Evolutionary conservation across 2,113 vertebrate species (phyloP), one percentile per base, ranked within the genome.

Genomic region (Promerops cafer): DNA sequence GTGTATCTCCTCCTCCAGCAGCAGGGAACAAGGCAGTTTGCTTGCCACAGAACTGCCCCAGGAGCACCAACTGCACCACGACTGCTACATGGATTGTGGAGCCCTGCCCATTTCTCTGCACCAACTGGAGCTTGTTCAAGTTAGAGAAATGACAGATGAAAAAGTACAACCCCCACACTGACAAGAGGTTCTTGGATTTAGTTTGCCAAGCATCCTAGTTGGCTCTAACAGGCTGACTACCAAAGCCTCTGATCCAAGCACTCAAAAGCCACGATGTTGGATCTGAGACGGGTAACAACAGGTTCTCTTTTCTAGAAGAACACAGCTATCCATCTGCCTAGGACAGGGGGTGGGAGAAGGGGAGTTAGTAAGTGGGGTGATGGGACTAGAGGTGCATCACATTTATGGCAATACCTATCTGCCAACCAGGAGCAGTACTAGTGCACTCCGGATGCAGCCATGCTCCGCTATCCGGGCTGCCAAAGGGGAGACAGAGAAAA

Each of bases 401-500:
- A 97, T 97, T 95, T 96, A 98, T 68, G 96, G 97, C 97, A 98
- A 97, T 98, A 98, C 97, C 98, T 98, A 98, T 98, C 98, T 96
- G 57, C 97, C 98, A 98, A 98, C 96, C 97, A 98, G 98, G 96
- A 98, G 97, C 97, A 95, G 98, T 96, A 98, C 95, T 98, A 98
- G 97, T 96, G 97, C 97, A 96, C 97, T 98, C 97, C 97, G 88
- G 95, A 98, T 97, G 98, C 98, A 98, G 97, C 98, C 98, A 97
- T 97, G 96, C 96, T 98, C 98, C 97, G 83, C 97, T 98, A 98
- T 98, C 98, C 97, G 91, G 98, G 98, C 98, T 98, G 98, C 98
- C 98, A 94, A 98, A 98, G 97, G 98, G 98, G 98, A 98, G 97
- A 98, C 97, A 98, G 98, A 98, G 97, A 98, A 98, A 98, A 98